Evolutionary conservation across 2,113 vertebrate species (phyloP).

Genomic region (Protobothrops flavoviridis): DNA sequence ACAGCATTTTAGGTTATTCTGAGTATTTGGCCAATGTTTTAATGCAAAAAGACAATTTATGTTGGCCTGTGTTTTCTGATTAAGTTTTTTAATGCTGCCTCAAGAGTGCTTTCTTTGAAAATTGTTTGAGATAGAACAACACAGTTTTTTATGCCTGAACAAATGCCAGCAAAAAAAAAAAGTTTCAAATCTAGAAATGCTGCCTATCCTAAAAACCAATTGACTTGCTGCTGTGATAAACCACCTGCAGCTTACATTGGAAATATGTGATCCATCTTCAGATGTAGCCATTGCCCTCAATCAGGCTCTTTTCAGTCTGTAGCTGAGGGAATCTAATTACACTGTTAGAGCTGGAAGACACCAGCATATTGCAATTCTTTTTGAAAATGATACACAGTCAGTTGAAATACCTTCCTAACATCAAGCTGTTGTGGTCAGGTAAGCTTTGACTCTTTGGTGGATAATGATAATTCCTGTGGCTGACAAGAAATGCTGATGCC

Average conservation of each 20-base stretch:
- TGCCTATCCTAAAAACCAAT: conserved; percentile 48
- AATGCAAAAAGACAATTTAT: background rate
- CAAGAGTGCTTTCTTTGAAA: background rate
- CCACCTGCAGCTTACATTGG: conserved; percentile 40
- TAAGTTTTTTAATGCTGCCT: background rate
- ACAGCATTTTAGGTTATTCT: conserved; percentile 19
- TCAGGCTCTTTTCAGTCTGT: conserved; percentile 53
- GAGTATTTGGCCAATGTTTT: conserved; percentile 24
- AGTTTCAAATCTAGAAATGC: conserved; percentile 36
- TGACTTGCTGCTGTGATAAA: conserved; percentile 50
- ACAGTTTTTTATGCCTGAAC: conserved; percentile 14
- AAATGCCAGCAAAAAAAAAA: background rate
- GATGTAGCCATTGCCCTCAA: conserved; percentile 39
- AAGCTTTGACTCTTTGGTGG: background rate
- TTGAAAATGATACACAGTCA: conserved; percentile 32
- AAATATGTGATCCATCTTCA: conserved; percentile 60
- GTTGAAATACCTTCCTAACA: conserved; percentile 56
- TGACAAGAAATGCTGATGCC: background rate
- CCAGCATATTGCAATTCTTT: conserved; percentile 48
- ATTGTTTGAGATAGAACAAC: background rate
- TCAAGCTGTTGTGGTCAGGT: conserved; percentile 26
- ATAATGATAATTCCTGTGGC: background rate
- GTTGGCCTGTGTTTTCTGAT: background rate
- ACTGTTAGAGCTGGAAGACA: conserved; percentile 56
- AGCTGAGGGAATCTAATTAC: conserved; percentile 60